Evolutionary conservation across 2,888 invertebrate genomes (phyloP), one percentile per base, ranked within the genome.

Genomic region (Patella pellucida): DNA sequence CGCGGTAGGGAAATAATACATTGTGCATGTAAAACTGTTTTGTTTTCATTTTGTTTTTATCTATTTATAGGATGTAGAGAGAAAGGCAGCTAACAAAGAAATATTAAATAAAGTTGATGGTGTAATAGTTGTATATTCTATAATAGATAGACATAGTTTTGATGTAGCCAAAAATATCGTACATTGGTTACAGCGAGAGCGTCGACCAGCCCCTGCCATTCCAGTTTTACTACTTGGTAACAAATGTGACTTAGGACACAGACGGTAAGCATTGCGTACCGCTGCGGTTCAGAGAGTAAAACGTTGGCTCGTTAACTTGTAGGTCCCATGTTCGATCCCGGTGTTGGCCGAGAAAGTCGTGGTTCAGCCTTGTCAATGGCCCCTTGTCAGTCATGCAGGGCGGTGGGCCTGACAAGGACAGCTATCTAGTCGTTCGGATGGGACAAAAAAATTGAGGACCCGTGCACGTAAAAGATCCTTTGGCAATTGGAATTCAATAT

Each of bases 211-310:
- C 15, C 19, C 76, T n/a, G 27, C 73, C 12, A 72, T 84, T 27
- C 85, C 85, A 7, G 72, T 84, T 5, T 79, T 84, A 62, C 73
- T 85, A 62, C 79, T 85, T 31, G 85, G 84, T 19, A 85, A 85
- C 80, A 84, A 85, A 76, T 75, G 77, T 23, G 85, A 85, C 69
- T 76, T 85, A 2, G 82, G 80, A 67, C 85, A 85, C 71, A 72
- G 78, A 56, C 83, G 85, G 85, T 84, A 70, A 51, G 62, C 12
- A 52, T 51, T 51, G 4, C 12, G 9, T 15, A 9, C 41, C 41
- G 41, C 41, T 9, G 9, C 9, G 19, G 14, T 2, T 23, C 3
- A 4, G 41, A 9, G 41, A 41, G 41, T 41, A 41, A 41, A 41
- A 41, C 31, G 7, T 41, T 41, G 41, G 41, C 41, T 41, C 41